Conservation (phyloP, 2,888 invertebrate species). For the Ctenicera cuprea region DNA sequence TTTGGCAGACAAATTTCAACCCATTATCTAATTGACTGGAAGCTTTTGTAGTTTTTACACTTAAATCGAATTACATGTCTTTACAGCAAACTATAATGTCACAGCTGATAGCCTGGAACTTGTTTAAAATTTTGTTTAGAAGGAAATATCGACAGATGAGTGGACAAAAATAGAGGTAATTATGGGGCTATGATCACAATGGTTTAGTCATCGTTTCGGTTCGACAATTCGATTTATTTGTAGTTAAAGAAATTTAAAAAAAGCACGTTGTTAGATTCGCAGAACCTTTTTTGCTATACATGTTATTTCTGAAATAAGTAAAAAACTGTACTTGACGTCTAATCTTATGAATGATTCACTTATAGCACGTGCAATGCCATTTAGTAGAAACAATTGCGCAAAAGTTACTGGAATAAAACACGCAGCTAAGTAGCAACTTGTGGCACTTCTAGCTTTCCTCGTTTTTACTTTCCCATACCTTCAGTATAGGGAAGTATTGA, state of each 20-base stretch:
- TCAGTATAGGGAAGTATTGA: too few relatives aligned
- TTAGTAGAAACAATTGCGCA: neutral
- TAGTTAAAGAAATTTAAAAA: too few relatives aligned
- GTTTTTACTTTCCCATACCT: too few relatives aligned
- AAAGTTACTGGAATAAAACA: neutral
- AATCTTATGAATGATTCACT: too few relatives aligned
- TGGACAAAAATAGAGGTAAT: neutral
- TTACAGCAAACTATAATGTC: neutral
- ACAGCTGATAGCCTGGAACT: neutral
- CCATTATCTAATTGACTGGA: neutral
- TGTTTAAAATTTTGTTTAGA: neutral
- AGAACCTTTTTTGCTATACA: too few relatives aligned
- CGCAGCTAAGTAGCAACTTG: too few relatives aligned
- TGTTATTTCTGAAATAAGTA: too few relatives aligned
- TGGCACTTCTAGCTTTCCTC: too few relatives aligned
- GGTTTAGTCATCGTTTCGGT: too few relatives aligned
- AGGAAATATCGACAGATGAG: neutral
- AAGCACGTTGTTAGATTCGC: too few relatives aligned
- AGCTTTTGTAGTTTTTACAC: neutral
- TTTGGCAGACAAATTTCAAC: neutral
- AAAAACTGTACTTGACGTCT: too few relatives aligned
- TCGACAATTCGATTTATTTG: too few relatives aligned
- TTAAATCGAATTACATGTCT: conserved; percentile 3
- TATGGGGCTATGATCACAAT: neutral
- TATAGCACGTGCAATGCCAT: neutral